These are phyloP conservation scores for Trinorchestia longiramus DNA, from an alignment of 1,140 invertebrate species.

Conservation along the genomic window DNA sequence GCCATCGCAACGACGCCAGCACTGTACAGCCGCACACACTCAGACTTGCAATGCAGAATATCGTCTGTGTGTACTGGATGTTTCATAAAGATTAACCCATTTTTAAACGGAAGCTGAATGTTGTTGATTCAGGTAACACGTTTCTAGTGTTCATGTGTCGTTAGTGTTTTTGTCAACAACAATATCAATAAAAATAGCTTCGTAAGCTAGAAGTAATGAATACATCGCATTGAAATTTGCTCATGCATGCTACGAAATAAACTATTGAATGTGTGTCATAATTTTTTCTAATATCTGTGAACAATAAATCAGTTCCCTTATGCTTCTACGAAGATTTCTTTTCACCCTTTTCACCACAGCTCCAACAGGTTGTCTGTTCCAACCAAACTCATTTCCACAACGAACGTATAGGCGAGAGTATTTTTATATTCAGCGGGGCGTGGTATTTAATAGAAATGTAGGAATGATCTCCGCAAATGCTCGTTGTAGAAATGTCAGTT, in stretches of 20 bases:
- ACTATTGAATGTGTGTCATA: too few species aligned
- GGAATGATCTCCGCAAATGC: too few species aligned
- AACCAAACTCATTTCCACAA: too few species aligned
- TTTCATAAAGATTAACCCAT: background rate
- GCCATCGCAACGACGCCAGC: background rate
- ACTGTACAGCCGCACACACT: background rate
- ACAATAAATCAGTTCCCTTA: too few species aligned
- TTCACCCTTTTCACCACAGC: too few species aligned
- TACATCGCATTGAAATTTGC: background rate
- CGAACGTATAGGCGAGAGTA: too few species aligned
- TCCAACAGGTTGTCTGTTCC: too few species aligned
- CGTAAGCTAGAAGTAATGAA: background rate
- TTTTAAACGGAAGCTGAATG: background rate
- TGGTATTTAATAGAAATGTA: too few species aligned
- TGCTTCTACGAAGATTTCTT: too few species aligned
- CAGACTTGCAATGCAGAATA: background rate
- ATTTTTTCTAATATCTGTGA: too few species aligned
- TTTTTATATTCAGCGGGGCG: too few species aligned
- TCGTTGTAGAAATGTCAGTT: too few species aligned
- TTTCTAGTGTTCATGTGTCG: background rate
- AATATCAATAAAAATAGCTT: background rate
- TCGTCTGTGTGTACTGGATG: background rate
- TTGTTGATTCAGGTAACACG: background rate
- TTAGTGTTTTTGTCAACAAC: background rate
- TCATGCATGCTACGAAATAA: background rate